Conservation (phyloP, 2,113 vertebrate species). For the Monopterus albus region DNA sequence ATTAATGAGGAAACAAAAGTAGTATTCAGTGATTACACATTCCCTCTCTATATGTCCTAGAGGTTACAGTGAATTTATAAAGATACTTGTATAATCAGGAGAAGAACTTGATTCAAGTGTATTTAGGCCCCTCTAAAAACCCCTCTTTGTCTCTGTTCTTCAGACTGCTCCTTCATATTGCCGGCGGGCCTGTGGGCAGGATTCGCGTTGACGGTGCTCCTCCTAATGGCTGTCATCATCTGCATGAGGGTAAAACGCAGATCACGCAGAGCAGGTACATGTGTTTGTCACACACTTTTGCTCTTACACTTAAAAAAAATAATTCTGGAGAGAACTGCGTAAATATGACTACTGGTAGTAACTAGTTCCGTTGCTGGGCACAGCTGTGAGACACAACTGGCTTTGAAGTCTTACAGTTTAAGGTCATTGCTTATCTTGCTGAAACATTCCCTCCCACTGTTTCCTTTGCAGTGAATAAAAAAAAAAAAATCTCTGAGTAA, state of each 20-base stretch:
- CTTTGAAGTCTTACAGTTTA: slow-evolving; percentile 43
- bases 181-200: slow-evolving; percentile 77
- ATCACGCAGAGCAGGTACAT: slow-evolving; percentile 58
- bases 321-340: not conserved
- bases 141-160: not conserved
- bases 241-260: slow-evolving; percentile 55
- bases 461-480: slow-evolving; percentile 29
- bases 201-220: slow-evolving; percentile 59
- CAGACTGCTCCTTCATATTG: slow-evolving; percentile 72
- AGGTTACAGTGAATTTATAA: not conserved
- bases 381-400: not conserved
- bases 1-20: slow-evolving; percentile 6
- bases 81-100: not conserved
- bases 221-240: slow-evolving; percentile 53
- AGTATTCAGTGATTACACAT: slow-evolving; percentile 7
- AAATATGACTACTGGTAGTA: slow-evolving; percentile 8
- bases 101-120: too few species aligned
- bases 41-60: slow-evolving; percentile 13
- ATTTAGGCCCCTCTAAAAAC: not conserved
- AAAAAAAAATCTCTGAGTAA: not conserved
- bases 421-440: slow-evolving; percentile 32
- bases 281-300: not conserved
- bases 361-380: not conserved
- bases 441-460: slow-evolving; percentile 19
- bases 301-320: not conserved